phyloP scores from a whole-genome alignment of 2,113 vertebrate species.

The Geococcyx californianus region DNA sequence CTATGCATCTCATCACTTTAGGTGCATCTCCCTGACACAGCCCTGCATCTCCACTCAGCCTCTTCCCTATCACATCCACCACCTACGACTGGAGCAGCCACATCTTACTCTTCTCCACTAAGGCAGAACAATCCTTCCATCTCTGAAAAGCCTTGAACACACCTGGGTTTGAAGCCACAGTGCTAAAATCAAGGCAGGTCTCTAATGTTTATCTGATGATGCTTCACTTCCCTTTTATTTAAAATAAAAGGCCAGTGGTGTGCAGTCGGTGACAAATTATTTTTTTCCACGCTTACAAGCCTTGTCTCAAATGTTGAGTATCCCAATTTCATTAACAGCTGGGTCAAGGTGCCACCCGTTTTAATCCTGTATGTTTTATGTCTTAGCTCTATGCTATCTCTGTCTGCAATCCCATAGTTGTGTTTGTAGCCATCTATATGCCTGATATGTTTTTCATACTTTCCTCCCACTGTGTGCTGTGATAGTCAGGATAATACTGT shows the following conservation, averaged over 20 bases:
- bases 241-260: not conserved
- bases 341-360: not conserved
- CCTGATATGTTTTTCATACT: not conserved
- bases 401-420: not conserved
- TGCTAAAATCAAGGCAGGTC: not conserved
- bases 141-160: not conserved
- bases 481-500: not conserved
- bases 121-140: not conserved
- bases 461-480: not conserved
- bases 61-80: not conserved
- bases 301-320: not conserved
- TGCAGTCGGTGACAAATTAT: not conserved
- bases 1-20: not conserved
- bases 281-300: not conserved
- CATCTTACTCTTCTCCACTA: not conserved
- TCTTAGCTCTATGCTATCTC: not conserved
- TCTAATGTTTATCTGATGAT: not conserved
- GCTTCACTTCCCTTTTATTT: not conserved
- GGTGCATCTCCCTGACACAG: not conserved
- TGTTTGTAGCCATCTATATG: not conserved
- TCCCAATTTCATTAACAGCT: not conserved
- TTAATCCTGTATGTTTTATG: conserved; percentile 23
- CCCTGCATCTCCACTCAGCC: not conserved
- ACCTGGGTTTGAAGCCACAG: not conserved
- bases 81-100: not conserved